Conservation (phyloP, 2,888 invertebrate genomes). For the Zaprionus obscuricornis region DNA sequence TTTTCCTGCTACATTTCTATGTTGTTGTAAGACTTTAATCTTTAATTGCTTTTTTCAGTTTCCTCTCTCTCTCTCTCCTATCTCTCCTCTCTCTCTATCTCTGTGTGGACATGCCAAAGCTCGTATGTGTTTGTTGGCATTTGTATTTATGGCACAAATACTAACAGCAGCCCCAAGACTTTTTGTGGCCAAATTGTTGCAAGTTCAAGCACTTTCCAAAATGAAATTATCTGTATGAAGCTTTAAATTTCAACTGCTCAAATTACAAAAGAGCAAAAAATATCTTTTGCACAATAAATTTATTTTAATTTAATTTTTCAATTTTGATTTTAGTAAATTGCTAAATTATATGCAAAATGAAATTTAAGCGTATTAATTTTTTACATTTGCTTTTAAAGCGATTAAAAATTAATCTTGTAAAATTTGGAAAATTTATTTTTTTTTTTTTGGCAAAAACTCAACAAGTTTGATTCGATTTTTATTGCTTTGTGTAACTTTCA, state of each 20-base stretch:
- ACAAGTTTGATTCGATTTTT: too few relatives aligned
- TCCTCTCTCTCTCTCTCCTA: not conserved
- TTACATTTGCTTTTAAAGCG: too few relatives aligned
- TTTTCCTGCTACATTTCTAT: not conserved
- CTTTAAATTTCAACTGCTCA: not conserved
- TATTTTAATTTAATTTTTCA: too few relatives aligned
- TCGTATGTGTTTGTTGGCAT: slow-evolving; percentile 16
- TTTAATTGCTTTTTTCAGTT: slow-evolving; percentile 64
- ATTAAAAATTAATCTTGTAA: too few relatives aligned
- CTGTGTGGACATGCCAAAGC: slow-evolving; percentile 11
- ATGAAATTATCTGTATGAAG: slow-evolving; percentile 3
- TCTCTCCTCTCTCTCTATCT: not conserved
- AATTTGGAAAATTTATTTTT: too few relatives aligned
- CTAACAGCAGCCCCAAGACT: not conserved
- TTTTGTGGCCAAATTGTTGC: slow-evolving; percentile 5
- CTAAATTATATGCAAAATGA: too few relatives aligned
- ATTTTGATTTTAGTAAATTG: too few relatives aligned
- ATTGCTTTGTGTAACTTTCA: too few relatives aligned
- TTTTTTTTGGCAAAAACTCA: too few relatives aligned
- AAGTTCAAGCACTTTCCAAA: slow-evolving; percentile 6
- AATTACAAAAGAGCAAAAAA: not conserved
- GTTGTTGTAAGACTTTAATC: slow-evolving; percentile 53
- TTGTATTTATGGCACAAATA: slow-evolving; percentile 42
- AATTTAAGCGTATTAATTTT: too few relatives aligned
- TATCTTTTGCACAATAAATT: too few relatives aligned